Conservation (phyloP, 2,113 vertebrate species). For the Perccottus glenii region DNA sequence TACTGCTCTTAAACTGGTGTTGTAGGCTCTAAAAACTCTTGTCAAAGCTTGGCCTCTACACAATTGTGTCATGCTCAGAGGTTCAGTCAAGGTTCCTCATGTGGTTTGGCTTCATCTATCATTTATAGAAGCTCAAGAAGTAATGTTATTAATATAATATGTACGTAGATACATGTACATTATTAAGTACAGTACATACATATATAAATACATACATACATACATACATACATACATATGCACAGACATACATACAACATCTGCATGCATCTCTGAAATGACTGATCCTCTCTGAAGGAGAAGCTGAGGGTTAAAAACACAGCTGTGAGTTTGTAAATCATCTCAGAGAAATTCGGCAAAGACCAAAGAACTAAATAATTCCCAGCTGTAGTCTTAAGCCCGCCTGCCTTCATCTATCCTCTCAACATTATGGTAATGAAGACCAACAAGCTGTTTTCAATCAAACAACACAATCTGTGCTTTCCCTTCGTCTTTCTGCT, state of each 20-base stretch:
- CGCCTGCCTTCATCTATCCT: constrained; percentile 55
- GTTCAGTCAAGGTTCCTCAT: constrained; percentile 21
- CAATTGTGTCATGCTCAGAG: constrained; percentile 25
- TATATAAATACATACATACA: neutral
- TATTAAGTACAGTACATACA: neutral
- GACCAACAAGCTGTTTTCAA: constrained; percentile 68
- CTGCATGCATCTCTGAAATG: constrained; percentile 21
- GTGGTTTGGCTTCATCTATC: constrained; percentile 26
- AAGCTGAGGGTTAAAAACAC: constrained; percentile 44
- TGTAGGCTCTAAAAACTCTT: constrained; percentile 47
- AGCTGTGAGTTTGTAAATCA: constrained; percentile 71
- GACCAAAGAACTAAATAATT: constrained; percentile 48
- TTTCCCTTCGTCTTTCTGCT: constrained; percentile 30
- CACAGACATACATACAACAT: neutral
- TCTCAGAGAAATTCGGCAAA: constrained; percentile 56
- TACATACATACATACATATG: neutral
- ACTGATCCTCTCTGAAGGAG: constrained; percentile 21
- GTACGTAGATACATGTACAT: too few relatives aligned
- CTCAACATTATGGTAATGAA: constrained; percentile 55
- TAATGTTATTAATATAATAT: neutral
- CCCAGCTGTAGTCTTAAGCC: constrained; percentile 63
- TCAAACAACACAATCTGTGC: constrained; percentile 58
- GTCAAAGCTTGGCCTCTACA: constrained; percentile 55
- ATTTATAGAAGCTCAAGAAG: neutral
- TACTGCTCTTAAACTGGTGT: constrained; percentile 19